A percentile compares a stretch with the other conserved stretches of the same genome.
phyloP scores from a whole-genome alignment of 2,888 invertebrate species.

The Campoplex nolae region DNA sequence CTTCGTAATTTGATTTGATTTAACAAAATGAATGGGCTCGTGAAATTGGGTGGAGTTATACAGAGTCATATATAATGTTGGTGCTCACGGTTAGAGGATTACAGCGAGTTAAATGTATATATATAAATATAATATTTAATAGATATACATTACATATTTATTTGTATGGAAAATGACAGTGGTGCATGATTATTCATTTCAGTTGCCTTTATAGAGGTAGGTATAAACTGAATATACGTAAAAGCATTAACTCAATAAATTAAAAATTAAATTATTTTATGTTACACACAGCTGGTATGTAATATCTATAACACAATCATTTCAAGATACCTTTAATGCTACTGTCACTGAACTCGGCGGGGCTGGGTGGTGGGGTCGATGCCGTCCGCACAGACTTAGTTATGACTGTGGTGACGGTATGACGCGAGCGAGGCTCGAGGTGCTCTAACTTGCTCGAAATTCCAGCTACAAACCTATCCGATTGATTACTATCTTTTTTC shows the following conservation, averaged over 20 bases:
- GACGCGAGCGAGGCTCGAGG: slow-evolving; percentile 83
- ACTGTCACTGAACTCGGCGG: slow-evolving; percentile 84
- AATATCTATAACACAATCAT: slow-evolving; percentile 84
- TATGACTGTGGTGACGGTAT: slow-evolving; percentile 84
- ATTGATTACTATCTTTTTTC: slow-evolving; percentile 64
- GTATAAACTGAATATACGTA: slow-evolving; percentile 77
- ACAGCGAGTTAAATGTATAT: slow-evolving; percentile 73
- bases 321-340: slow-evolving; percentile 84
- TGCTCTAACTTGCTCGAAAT: slow-evolving; percentile 80
- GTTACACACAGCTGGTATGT: slow-evolving; percentile 85
- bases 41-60: slow-evolving; percentile 44
- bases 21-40: slow-evolving; percentile 53
- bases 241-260: slow-evolving; percentile 55
- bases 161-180: slow-evolving; percentile 71
- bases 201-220: slow-evolving; percentile 76
- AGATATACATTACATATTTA: background rate
- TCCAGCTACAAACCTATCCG: slow-evolving; percentile 75
- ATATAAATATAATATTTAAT: slow-evolving; percentile 4
- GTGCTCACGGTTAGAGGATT: slow-evolving; percentile 73
- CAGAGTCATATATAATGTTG: slow-evolving; percentile 54
- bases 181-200: slow-evolving; percentile 78
- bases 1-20: slow-evolving; percentile 33
- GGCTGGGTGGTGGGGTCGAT: slow-evolving; percentile 84
- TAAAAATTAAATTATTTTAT: slow-evolving; percentile 79
- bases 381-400: slow-evolving; percentile 84